Percentiles rank a stretch among this genome's conserved stretches.
These are phyloP conservation scores for Condylura cristata DNA, from an alignment of 2,113 vertebrate genomes.

Conservation along the genomic window DNA sequence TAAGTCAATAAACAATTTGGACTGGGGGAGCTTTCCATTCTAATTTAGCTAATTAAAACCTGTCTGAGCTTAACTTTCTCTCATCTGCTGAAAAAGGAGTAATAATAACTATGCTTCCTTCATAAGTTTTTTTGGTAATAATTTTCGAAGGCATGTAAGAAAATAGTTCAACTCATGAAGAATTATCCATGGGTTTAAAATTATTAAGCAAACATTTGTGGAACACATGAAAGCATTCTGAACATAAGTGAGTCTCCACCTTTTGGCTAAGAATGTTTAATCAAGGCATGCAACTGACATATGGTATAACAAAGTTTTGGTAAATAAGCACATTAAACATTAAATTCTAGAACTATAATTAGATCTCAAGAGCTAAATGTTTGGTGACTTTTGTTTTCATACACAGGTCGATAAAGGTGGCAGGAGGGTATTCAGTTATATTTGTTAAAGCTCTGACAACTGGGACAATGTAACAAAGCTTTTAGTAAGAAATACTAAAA, in stretches of 20 bases:
- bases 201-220: constrained; percentile 21
- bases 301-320: constrained; percentile 19
- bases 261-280: neutral
- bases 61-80: neutral
- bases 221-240: neutral
- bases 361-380: neutral
- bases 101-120: constrained; percentile 7
- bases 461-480: neutral
- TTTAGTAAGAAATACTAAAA: neutral
- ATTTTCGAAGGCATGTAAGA: constrained; percentile 6
- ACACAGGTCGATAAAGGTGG: neutral
- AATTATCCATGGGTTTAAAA: constrained; percentile 18
- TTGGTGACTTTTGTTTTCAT: neutral
- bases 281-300: neutral
- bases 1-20: neutral
- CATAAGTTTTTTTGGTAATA: neutral
- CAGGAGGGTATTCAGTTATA: neutral
- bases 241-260: neutral
- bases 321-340: constrained; percentile 7
- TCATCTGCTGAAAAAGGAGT: constrained; percentile 5
- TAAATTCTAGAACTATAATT: constrained; percentile 47
- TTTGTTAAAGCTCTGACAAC: constrained; percentile 23
- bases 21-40: neutral
- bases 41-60: neutral
- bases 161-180: constrained; percentile 11